These are phyloP conservation scores for Propithecus perrieri DNA, from an alignment of 2,797 vertebrate species.

Conservation along the genomic window DNA sequence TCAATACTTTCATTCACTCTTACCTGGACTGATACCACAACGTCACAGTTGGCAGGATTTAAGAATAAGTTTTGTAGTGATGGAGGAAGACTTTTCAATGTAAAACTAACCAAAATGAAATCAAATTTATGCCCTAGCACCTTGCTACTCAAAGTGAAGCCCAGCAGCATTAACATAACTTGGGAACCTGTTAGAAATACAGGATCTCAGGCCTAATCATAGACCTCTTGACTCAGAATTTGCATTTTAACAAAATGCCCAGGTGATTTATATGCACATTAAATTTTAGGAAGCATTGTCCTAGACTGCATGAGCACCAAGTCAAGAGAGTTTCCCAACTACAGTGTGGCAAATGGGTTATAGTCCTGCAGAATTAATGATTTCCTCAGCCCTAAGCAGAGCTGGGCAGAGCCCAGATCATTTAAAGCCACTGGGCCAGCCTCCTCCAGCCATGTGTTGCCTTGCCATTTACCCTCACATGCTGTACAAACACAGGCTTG, in stretches of 20 bases:
- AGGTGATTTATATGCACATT: not conserved
- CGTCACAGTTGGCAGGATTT: not conserved
- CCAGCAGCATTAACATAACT: not conserved
- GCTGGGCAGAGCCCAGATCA: not conserved
- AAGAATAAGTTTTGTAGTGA: constrained; percentile 10
- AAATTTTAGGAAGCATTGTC: not conserved
- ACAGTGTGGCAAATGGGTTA: not conserved
- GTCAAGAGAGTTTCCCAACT: not conserved
- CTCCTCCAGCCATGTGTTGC: not conserved
- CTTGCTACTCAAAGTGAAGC: not conserved
- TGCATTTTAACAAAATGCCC: not conserved
- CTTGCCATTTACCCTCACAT: not conserved
- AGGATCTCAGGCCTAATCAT: not conserved
- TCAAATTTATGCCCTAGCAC: not conserved
- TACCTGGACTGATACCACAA: not conserved
- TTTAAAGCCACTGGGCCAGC: not conserved
- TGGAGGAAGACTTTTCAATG: not conserved
- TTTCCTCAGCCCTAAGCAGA: not conserved
- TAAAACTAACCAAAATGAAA: constrained; percentile 31
- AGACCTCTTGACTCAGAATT: not conserved
- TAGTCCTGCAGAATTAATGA: not conserved
- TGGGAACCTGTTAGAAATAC: not conserved
- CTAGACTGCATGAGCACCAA: not conserved
- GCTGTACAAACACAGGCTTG: not conserved
- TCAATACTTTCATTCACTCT: not conserved